Percentiles rank a stretch among this genome's conserved stretches.
Conservation (phyloP, 30 jellyfish, hydroid and myxozoan genomes). For the Pelagia noctiluca region DNA sequence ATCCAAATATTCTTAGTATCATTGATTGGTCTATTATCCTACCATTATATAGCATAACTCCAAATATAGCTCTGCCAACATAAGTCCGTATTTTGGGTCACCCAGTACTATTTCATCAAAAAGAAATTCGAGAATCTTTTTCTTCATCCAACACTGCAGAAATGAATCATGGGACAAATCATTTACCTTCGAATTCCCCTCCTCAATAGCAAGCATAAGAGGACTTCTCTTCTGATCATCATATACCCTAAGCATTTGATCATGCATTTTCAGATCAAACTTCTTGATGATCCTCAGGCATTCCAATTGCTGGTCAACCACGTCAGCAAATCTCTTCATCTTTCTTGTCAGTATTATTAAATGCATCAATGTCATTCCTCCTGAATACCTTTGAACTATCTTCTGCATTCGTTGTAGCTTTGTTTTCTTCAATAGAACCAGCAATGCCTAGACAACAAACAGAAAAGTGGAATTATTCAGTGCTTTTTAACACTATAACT, state of each 20-base stretch:
- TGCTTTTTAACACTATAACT: too few relatives aligned
- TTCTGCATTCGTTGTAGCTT: conserved; percentile 39
- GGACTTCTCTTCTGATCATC: conserved; percentile 54
- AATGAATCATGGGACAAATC: background rate
- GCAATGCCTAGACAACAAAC: conserved; percentile 24
- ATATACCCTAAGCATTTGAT: conserved; percentile 14
- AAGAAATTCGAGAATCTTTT: too few relatives aligned
- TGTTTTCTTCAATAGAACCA: conserved; percentile 23
- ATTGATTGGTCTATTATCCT: too few relatives aligned
- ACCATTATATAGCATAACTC: too few relatives aligned
- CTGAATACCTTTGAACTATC: conserved; percentile 2
- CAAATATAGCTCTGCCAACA: too few relatives aligned
- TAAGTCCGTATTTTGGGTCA: too few relatives aligned
- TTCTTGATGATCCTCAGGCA: conserved; percentile 24
- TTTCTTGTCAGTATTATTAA: conserved; percentile 17
- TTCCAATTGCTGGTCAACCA: conserved; percentile 30
- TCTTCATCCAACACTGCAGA: too few relatives aligned
- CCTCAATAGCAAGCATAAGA: conserved; percentile 34
- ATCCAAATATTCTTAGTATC: too few relatives aligned
- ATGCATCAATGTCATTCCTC: conserved; percentile 61
- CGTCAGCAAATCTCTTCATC: background rate
- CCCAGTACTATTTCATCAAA: too few relatives aligned
- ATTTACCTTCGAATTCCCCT: conserved; percentile 8
- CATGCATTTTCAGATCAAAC: conserved; percentile 24
- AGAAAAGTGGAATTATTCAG: background rate